Evolutionary conservation across 2,113 vertebrate genomes (phyloP).

Genomic region (Anser cygnoides): DNA sequence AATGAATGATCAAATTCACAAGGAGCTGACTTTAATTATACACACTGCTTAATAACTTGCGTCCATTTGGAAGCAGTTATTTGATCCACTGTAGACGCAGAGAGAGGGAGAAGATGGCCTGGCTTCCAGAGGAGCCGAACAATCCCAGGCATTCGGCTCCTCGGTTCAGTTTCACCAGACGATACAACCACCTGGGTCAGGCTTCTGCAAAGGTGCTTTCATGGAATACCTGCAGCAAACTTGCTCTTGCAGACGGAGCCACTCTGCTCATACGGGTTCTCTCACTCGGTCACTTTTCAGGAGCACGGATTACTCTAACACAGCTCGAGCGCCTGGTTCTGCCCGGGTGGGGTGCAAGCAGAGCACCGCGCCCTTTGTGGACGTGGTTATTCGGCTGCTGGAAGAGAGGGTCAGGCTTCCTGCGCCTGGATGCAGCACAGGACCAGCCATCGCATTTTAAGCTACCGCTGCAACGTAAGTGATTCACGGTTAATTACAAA

Average conservation of each 20-base stretch:
- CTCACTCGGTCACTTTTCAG: background rate
- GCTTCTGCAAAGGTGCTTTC: background rate
- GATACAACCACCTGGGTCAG: background rate
- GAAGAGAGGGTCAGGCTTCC: background rate
- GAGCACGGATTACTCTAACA: background rate
- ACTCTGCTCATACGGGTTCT: background rate
- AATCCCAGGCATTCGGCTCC: background rate
- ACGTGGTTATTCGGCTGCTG: background rate
- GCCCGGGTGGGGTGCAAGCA: background rate
- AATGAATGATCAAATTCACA: slow-evolving; percentile 39
- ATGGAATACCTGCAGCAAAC: background rate
- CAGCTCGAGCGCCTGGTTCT: background rate
- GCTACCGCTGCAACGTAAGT: accelerated
- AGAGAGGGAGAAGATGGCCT: background rate
- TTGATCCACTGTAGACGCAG: slow-evolving; percentile 16
- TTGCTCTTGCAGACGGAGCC: background rate
- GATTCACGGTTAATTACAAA: background rate
- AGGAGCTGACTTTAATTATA: slow-evolving; percentile 57
- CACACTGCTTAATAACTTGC: slow-evolving; percentile 40
- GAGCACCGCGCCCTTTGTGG: background rate
- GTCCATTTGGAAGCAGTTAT: slow-evolving; percentile 54
- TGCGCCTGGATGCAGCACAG: background rate
- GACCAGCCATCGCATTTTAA: background rate
- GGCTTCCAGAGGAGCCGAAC: background rate
- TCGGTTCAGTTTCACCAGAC: background rate